phyloP scores from a whole-genome alignment of 2,113 vertebrate species.

The Arothron firmamentum region DNA sequence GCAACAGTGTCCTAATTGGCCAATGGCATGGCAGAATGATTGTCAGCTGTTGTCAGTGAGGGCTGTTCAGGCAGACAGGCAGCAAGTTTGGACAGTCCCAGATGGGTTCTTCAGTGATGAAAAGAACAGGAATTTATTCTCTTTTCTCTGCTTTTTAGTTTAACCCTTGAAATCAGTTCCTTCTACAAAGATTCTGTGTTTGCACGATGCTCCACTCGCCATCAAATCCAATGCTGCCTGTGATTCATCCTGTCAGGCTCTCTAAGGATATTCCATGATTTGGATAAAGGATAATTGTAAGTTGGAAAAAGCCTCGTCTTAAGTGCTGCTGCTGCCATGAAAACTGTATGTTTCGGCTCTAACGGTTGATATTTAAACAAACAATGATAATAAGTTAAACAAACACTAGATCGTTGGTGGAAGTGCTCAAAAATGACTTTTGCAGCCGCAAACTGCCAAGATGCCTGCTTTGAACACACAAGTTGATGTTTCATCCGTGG shows the following conservation, averaged over 20 bases:
- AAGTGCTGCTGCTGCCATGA: conserved; percentile 4
- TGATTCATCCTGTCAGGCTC: too few relatives aligned
- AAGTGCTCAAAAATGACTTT: conserved; percentile 5
- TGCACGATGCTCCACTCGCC: neutral
- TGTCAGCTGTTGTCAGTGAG: conserved; percentile 61
- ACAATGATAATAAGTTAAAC: neutral
- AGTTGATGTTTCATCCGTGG: conserved; percentile 11
- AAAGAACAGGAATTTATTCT: conserved; percentile 12
- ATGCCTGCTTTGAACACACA: conserved; percentile 2
- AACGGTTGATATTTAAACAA: neutral
- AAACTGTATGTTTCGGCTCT: neutral
- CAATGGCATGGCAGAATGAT: conserved; percentile 58
- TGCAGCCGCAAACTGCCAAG: neutral
- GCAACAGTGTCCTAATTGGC: conserved; percentile 66
- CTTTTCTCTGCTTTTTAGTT: conserved; percentile 1
- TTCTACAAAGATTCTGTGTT: neutral
- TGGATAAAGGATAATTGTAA: too few relatives aligned
- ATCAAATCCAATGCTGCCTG: neutral
- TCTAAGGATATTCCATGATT: too few relatives aligned
- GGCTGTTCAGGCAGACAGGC: conserved; percentile 48
- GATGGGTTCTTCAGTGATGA: conserved; percentile 49
- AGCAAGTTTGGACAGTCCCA: conserved; percentile 37
- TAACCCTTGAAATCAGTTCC: conserved; percentile 12
- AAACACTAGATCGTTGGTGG: neutral
- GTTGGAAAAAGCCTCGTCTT: too few relatives aligned